phyloP scores from a whole-genome alignment of 2,888 invertebrate genomes.

The Diarsia rubi region DNA sequence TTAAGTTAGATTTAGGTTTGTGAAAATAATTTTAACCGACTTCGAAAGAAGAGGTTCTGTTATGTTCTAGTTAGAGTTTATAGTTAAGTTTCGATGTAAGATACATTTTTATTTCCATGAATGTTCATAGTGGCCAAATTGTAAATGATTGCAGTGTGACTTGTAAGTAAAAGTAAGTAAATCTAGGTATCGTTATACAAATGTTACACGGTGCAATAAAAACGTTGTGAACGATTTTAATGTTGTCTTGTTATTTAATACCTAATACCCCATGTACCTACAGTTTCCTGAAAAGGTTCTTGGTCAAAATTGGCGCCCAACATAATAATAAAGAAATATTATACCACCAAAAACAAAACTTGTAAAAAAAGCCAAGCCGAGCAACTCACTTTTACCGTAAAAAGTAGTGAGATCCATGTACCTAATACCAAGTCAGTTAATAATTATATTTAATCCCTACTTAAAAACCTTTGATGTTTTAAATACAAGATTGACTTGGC shows the following conservation, averaged over 20 bases:
- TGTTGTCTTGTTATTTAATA: conserved; percentile 45
- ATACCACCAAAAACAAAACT: no score
- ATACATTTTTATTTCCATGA: conserved; percentile 4
- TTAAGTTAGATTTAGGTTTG: not conserved
- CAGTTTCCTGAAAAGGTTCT: not conserved
- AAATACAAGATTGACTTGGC: no score
- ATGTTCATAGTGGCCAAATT: conserved; percentile 62
- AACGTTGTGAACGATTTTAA: conserved; percentile 84
- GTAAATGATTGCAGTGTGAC: conserved; percentile 61
- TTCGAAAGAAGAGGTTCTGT: not conserved
- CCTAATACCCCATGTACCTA: not conserved
- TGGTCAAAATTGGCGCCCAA: not conserved
- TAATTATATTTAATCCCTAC: no score
- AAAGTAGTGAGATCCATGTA: no score
- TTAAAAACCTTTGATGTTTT: no score
- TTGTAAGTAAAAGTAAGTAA: conserved; percentile 50
- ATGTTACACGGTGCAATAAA: conserved; percentile 87
- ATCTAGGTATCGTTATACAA: conserved; percentile 78
- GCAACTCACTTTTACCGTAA: no score
- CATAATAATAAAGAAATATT: not conserved
- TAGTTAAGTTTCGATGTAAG: conserved; percentile 6
- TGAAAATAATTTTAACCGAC: not conserved
- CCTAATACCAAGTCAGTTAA: no score
- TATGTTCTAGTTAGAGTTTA: not conserved
- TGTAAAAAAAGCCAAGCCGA: no score